A percentile compares a stretch with the other conserved stretches of the same genome.
Conservation (phyloP, 2,113 vertebrate genomes). For the Heptranchias perlo region DNA sequence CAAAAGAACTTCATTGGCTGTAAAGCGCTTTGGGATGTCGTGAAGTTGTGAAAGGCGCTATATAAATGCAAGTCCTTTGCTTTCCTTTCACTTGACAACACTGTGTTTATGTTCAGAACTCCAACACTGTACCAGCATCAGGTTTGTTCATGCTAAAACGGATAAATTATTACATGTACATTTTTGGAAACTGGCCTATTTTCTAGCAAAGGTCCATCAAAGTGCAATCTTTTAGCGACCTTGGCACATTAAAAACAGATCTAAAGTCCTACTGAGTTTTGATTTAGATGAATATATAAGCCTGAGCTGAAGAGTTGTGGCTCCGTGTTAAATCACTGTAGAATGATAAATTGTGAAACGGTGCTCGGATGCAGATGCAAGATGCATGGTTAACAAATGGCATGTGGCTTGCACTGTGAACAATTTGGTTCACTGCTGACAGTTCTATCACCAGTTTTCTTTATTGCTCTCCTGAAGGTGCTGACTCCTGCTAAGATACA, state of each 20-base stretch:
- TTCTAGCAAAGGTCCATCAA: not conserved
- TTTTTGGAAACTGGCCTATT: not conserved
- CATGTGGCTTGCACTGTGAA: not conserved
- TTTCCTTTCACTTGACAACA: not conserved
- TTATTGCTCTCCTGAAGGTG: not conserved
- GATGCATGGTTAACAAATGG: not conserved
- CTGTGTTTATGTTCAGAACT: not conserved
- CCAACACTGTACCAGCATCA: not conserved
- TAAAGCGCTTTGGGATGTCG: not conserved
- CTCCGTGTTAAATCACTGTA: not conserved
- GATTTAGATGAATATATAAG: not conserved
- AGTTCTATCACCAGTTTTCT: not conserved
- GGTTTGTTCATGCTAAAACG: not conserved
- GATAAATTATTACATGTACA: not conserved
- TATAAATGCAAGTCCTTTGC: not conserved
- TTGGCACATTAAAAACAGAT: not conserved
- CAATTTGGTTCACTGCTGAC: not conserved
- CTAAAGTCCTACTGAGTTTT: not conserved
- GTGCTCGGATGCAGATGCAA: not conserved
- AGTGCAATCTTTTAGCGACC: not conserved
- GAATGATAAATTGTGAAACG: not conserved
- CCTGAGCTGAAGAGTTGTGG: not conserved
- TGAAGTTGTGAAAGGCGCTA: too few relatives aligned
- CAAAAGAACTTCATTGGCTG: not conserved
- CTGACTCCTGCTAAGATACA: not conserved